These are phyloP conservation scores for Seriola rivoliana DNA, from an alignment of 2,113 vertebrate species.

Conservation along the genomic window DNA sequence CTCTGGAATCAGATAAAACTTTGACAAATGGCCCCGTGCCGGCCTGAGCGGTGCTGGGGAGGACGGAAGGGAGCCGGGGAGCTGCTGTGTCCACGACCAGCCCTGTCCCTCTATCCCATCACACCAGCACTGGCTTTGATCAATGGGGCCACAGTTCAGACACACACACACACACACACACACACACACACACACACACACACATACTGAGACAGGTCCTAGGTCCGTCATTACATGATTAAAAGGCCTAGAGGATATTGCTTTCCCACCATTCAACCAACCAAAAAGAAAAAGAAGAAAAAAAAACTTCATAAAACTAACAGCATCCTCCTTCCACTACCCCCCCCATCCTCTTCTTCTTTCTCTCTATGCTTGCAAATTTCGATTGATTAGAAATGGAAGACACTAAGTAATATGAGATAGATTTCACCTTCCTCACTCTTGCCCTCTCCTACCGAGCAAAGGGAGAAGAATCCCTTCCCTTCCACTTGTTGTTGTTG, in stretches of 20 bases:
- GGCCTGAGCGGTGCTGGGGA: constrained; percentile 79
- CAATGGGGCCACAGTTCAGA: constrained; percentile 83
- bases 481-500: constrained; percentile 52
- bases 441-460: constrained; percentile 82
- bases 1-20: constrained; percentile 97
- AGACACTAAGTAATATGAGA: constrained; percentile 32
- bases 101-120: constrained; percentile 87
- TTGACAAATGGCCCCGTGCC: constrained; percentile 92
- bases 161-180: constrained; percentile 55
- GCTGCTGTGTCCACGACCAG: constrained; percentile 80
- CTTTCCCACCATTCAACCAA: constrained; percentile 77
- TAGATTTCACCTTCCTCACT: constrained; percentile 49
- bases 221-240: constrained; percentile 84
- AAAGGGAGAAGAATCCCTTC: constrained; percentile 40
- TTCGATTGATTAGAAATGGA: constrained; percentile 68
- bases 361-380: constrained; percentile 65
- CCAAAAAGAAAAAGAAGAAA: constrained; percentile 42
- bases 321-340: constrained; percentile 54
- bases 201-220: constrained; percentile 68
- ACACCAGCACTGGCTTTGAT: constrained; percentile 89
- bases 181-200: constrained; percentile 59
- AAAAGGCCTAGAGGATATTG: constrained; percentile 88
- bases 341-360: neutral
- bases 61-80: constrained; percentile 62
- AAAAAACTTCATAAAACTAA: constrained; percentile 84